Percentiles rank a stretch among this genome's conserved stretches.
Evolutionary conservation across 2,888 invertebrate species (phyloP).

Genomic region (Schizotus pectinicornis): DNA sequence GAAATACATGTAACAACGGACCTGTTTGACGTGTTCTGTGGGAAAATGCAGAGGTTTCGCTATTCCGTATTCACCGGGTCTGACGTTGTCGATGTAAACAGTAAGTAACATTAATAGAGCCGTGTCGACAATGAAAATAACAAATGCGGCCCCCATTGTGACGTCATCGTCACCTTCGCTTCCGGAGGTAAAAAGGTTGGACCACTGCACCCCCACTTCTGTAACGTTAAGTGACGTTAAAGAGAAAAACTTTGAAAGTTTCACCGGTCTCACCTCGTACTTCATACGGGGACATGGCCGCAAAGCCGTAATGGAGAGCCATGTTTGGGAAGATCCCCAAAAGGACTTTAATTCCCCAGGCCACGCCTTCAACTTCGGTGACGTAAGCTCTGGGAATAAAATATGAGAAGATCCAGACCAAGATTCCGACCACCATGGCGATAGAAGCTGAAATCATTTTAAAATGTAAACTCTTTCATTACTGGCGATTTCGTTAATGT

Average conservation of each 20-base stretch:
- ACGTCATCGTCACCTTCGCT: slow-evolving; percentile 48
- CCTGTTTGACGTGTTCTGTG: slow-evolving; percentile 50
- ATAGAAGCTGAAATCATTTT: slow-evolving; percentile 46
- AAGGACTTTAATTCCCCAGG: slow-evolving; percentile 38
- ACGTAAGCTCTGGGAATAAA: slow-evolving; percentile 46
- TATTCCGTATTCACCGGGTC: slow-evolving; percentile 69
- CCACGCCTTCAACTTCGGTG: slow-evolving; percentile 27
- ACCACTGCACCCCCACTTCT: slow-evolving; percentile 60
- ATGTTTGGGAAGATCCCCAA: slow-evolving; percentile 53
- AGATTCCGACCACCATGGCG: slow-evolving; percentile 50
- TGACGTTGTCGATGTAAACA: slow-evolving; percentile 65
- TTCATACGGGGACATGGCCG: slow-evolving; percentile 51
- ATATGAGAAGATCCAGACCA: slow-evolving; percentile 53
- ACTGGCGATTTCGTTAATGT: not conserved
- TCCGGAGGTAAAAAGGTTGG: slow-evolving; percentile 55
- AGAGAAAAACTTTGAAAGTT: slow-evolving; percentile 1
- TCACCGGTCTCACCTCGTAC: slow-evolving; percentile 44
- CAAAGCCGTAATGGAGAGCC: slow-evolving; percentile 51
- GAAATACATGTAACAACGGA: not conserved
- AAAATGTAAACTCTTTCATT: not conserved
- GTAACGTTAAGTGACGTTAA: slow-evolving; percentile 15
- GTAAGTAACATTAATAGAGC: slow-evolving; percentile 63
- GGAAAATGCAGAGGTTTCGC: slow-evolving; percentile 58
- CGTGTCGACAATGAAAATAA: slow-evolving; percentile 61
- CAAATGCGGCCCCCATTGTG: slow-evolving; percentile 53